Conservation (phyloP, 2,797 vertebrate genomes). For the Chanos chanos region DNA sequence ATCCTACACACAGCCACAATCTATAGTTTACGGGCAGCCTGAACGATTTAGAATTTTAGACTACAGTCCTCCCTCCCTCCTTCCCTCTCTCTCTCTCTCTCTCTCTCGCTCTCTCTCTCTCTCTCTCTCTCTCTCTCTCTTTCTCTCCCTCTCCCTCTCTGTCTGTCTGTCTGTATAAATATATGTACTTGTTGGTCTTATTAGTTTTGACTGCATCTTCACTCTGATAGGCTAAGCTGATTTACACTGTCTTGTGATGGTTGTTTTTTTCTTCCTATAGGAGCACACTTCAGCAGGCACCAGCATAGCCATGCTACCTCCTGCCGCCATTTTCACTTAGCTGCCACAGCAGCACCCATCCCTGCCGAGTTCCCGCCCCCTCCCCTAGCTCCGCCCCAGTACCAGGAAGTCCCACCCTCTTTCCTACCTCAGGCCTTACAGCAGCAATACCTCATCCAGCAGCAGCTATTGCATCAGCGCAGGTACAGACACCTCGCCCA, state of each 20-base stretch:
- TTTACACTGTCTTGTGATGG: slow-evolving; percentile 10
- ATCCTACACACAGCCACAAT: too few relatives aligned
- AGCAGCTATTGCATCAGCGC: slow-evolving; percentile 88
- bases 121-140: slow-evolving; percentile 10
- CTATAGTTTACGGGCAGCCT: too few relatives aligned
- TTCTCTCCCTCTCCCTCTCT: slow-evolving; percentile 43
- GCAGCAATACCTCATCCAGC: slow-evolving; percentile 99
- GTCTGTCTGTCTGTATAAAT: slow-evolving; percentile 24
- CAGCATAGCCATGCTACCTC: slow-evolving; percentile 99
- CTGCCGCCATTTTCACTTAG: slow-evolving; percentile 98
- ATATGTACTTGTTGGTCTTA: slow-evolving; percentile 1
- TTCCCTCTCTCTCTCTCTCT: background rate
- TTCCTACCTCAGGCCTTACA: slow-evolving; percentile 99
- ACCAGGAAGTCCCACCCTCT: slow-evolving; percentile 93
- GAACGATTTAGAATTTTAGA: too few relatives aligned
- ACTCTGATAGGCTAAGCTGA: background rate
- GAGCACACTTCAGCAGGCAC: slow-evolving; percentile 98
- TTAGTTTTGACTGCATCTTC: background rate
- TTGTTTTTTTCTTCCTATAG: slow-evolving; percentile 64
- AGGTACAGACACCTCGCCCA: slow-evolving; percentile 27
- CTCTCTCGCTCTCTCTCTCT: slow-evolving; percentile 5
- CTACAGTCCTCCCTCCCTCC: too few relatives aligned
- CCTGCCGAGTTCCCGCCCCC: slow-evolving; percentile 79
- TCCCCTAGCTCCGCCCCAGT: slow-evolving; percentile 77
- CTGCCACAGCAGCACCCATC: slow-evolving; percentile 85